Percentiles rank a stretch among this genome's conserved stretches.
These are phyloP conservation scores for Aulostomus chinensis DNA, from an alignment of 2,797 vertebrate genomes.

Conservation along the genomic window DNA sequence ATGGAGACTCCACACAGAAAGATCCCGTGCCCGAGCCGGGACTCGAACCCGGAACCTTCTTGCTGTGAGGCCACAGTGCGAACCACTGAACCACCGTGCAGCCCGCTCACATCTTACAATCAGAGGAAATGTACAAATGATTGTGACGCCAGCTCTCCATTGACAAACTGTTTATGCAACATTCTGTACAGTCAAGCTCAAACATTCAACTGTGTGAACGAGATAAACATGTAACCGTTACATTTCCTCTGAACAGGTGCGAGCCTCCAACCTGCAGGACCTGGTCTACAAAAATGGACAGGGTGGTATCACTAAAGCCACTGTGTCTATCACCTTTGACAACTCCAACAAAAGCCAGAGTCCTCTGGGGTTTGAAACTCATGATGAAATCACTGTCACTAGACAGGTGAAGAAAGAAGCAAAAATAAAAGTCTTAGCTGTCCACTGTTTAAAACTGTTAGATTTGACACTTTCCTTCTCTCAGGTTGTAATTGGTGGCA, in stretches of 20 bases:
- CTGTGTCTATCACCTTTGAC: constrained; percentile 93
- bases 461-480: constrained; percentile 8
- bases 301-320: constrained; percentile 92
- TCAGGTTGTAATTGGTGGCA: constrained; percentile 90
- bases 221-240: background rate
- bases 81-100: too few species aligned
- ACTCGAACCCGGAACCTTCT: too few species aligned
- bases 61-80: too few species aligned
- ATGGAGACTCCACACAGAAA: too few species aligned
- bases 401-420: constrained; percentile 84
- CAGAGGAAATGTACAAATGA: too few species aligned
- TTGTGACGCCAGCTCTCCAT: too few species aligned
- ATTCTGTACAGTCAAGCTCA: too few species aligned
- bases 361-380: constrained; percentile 91
- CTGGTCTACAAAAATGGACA: constrained; percentile 96
- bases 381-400: constrained; percentile 91
- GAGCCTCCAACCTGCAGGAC: constrained; percentile 92
- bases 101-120: too few species aligned
- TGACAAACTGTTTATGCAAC: too few species aligned
- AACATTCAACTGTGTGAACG: too few species aligned
- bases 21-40: too few species aligned
- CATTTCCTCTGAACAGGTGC: constrained; percentile 78
- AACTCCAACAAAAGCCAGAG: constrained; percentile 93
- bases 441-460: too few species aligned
- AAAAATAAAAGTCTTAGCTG: background rate